Base-by-base conservation (phyloP, 2,113 vertebrate genomes). In the Esox niger region DNA sequence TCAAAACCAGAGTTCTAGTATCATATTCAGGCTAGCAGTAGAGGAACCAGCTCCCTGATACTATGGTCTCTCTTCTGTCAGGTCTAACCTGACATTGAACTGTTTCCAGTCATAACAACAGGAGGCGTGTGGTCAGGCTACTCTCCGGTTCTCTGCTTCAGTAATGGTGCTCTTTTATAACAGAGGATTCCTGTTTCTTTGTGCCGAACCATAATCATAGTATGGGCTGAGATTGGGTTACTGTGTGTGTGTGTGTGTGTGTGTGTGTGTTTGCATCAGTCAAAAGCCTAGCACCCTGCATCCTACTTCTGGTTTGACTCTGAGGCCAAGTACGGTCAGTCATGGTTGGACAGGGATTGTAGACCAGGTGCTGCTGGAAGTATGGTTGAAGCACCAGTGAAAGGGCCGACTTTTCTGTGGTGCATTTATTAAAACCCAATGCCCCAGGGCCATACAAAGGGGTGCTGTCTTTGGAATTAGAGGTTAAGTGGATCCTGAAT, bases 231-330 rank as follows among this genome's bases (percentile, higher is more conserved):
- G 47, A 52, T 21, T 27, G 35, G 27, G 62, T 47, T 38, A 47
- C 46, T 54, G 27, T 52, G 46, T 32, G 64, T 54, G 64, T 59
- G 57, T 31, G 27, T 59, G 57, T 17, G 57, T 20, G 27, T 15
- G 57, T 31, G 20, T 6, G 58, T 60, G 58, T 32, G 30, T 60
- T 29, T 10, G 30, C 13, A 2, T 15, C n/a, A 27, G 54, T 56
- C n/a, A n/a, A n/a, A n/a, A n/a, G n/a, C n/a, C n/a, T n/a, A n/a
- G n/a, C n/a, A n/a, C n/a, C n/a, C n/a, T n/a, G n/a, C n/a, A n/a
- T n/a, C n/a, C n/a, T 56, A 9, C 7, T 21, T 20, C 49, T n/a
- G 23, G 8, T 25, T 21, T 25, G 10, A 54, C 15, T 35, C n/a
- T n/a, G n/a, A n/a, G n/a, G n/a, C n/a, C n/a, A n/a, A n/a, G n/a